Conservation (phyloP, 2,888 invertebrate species). For the Aspidiotus destructor region DNA sequence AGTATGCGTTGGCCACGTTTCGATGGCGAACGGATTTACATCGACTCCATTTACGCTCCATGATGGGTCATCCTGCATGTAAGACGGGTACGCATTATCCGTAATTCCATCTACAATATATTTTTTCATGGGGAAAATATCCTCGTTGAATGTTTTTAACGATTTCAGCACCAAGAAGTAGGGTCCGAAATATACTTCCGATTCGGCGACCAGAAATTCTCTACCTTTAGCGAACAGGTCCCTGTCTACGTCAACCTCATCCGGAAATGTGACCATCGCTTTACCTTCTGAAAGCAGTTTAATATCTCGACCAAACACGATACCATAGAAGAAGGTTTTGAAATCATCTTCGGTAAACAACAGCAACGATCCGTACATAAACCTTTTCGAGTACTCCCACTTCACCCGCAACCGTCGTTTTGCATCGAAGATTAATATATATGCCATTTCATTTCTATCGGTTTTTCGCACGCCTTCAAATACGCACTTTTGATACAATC, state of each 20-base stretch:
- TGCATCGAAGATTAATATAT: constrained; percentile 35
- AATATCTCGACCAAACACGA: constrained; percentile 50
- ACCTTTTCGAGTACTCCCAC: constrained; percentile 49
- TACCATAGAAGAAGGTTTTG: constrained; percentile 57
- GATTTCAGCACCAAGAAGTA: constrained; percentile 64
- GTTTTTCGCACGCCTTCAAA: constrained; percentile 24
- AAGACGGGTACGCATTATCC: constrained; percentile 42
- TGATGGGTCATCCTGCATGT: constrained; percentile 39
- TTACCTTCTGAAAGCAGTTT: constrained; percentile 21
- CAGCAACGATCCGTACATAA: constrained; percentile 64
- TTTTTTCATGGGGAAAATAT: constrained; percentile 56
- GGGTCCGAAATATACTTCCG: constrained; percentile 70
- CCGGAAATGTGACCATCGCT: constrained; percentile 17
- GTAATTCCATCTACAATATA: constrained; percentile 53
- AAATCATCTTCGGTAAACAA: constrained; percentile 63
- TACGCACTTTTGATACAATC: constrained; percentile 49
- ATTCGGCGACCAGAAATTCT: constrained; percentile 45
- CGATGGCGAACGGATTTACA: constrained; percentile 22
- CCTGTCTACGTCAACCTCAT: not conserved
- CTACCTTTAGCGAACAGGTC: not conserved
- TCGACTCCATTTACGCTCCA: constrained; percentile 27
- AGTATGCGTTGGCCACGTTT: constrained; percentile 37
- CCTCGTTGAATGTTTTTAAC: constrained; percentile 49
- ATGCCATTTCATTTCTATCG: constrained; percentile 35
- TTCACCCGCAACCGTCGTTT: constrained; percentile 39